A percentile compares a stretch with the other conserved stretches of the same genome.
phyloP scores from a whole-genome alignment of 2,113 vertebrate species.

The Isurus oxyrinchus region DNA sequence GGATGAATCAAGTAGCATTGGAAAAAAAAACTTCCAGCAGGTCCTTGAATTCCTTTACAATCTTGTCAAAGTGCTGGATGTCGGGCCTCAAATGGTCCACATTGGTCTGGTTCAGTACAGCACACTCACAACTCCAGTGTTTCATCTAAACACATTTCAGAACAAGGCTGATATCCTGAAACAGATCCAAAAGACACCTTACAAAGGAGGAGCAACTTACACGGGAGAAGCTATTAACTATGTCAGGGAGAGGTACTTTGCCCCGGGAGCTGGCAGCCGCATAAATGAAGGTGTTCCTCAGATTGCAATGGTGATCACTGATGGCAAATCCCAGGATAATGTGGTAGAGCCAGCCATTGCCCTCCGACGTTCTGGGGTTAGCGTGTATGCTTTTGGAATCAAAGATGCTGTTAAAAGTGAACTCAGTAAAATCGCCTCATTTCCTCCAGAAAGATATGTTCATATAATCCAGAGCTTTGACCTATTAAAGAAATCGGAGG shows the following conservation, averaged over 20 bases:
- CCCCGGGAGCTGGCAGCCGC: slow-evolving; percentile 43
- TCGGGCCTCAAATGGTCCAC: slow-evolving; percentile 39
- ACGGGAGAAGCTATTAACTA: slow-evolving; percentile 47
- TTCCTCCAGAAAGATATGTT: slow-evolving; percentile 43
- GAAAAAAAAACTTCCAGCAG: slow-evolving; percentile 42
- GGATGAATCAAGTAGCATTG: slow-evolving; percentile 44
- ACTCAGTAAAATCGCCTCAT: slow-evolving; percentile 47
- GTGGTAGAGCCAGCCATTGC: slow-evolving; percentile 44
- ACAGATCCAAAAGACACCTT: slow-evolving; percentile 44
- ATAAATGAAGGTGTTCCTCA: slow-evolving; percentile 53
- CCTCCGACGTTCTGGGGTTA: slow-evolving; percentile 47
- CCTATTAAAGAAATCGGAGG: slow-evolving; percentile 43
- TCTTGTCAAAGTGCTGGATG: slow-evolving; percentile 46
- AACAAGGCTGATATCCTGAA: slow-evolving; percentile 46
- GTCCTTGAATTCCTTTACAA: slow-evolving; percentile 46
- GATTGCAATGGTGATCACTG: slow-evolving; percentile 53
- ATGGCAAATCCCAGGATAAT: slow-evolving; percentile 47
- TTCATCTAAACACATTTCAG: slow-evolving; percentile 41
- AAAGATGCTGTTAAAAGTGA: slow-evolving; percentile 39
- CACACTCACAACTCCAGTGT: slow-evolving; percentile 40
- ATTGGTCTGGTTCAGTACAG: slow-evolving; percentile 50
- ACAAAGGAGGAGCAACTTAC: slow-evolving; percentile 41
- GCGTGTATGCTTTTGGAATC: slow-evolving; percentile 48
- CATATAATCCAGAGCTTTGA: slow-evolving; percentile 46
- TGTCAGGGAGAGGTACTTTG: slow-evolving; percentile 47